Conservation (phyloP, 1,140 invertebrate genomes). For the Sycophaga agraensis region DNA sequence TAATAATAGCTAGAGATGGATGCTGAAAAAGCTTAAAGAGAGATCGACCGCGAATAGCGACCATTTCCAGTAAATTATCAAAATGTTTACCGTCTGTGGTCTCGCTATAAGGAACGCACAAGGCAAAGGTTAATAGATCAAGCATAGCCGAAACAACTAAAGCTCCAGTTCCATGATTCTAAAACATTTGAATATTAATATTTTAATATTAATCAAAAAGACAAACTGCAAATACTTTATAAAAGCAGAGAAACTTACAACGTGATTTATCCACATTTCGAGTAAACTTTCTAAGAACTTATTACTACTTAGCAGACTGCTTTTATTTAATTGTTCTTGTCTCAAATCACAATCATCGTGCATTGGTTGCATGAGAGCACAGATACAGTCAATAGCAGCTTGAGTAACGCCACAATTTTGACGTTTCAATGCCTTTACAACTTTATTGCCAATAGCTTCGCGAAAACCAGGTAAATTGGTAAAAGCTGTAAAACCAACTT, state of each 20-base stretch:
- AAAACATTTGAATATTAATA: constrained; percentile 37
- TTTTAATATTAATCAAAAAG: neutral
- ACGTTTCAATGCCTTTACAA: constrained; percentile 87
- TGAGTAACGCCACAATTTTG: constrained; percentile 90
- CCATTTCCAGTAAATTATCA: constrained; percentile 91
- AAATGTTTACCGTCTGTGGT: constrained; percentile 98
- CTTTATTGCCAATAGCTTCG: constrained; percentile 89
- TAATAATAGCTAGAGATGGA: constrained; percentile 95
- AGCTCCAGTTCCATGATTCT: constrained; percentile 80
- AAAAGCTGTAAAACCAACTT: constrained; percentile 96
- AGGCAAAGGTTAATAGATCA: constrained; percentile 97
- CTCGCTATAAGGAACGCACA: constrained; percentile 98
- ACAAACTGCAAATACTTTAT: neutral
- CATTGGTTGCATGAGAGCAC: constrained; percentile 98
- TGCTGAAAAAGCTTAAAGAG: constrained; percentile 96
- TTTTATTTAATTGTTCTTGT: constrained; percentile 98
- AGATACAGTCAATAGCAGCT: constrained; percentile 95
- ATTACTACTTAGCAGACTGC: constrained; percentile 87
- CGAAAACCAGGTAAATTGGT: constrained; percentile 88
- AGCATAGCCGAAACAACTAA: constrained; percentile 90
- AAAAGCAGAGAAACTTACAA: constrained; percentile 66
- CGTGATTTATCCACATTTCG: constrained; percentile 93
- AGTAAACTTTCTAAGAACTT: constrained; percentile 91
- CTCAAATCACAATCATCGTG: constrained; percentile 93
- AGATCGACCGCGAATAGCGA: constrained; percentile 85